Evolutionary conservation across 2,888 invertebrate species (phyloP).

Genomic region (Elysia crispata): DNA sequence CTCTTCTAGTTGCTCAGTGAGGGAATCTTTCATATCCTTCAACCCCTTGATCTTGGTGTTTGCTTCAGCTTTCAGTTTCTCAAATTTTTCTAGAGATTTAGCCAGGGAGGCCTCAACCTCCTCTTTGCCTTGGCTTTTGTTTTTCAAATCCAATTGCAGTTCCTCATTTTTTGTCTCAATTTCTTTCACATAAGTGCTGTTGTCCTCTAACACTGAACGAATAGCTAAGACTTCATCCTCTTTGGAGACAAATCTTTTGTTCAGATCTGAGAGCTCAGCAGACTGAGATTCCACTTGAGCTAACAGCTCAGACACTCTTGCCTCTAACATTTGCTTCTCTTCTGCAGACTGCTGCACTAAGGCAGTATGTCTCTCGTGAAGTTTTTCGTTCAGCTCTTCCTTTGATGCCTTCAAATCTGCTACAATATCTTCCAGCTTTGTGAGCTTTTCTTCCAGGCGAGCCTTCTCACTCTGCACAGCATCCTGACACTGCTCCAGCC

Average conservation of each 20-base stretch:
- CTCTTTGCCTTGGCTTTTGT: slow-evolving; percentile 52
- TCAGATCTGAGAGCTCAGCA: slow-evolving; percentile 50
- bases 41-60: slow-evolving; percentile 62
- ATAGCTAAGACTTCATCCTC: slow-evolving; percentile 58
- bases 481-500: slow-evolving; percentile 50
- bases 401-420: slow-evolving; percentile 54
- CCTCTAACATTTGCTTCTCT: slow-evolving; percentile 55
- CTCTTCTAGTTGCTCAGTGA: slow-evolving; percentile 44
- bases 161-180: slow-evolving; percentile 53
- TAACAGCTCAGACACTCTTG: slow-evolving; percentile 38
- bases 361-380: slow-evolving; percentile 55
- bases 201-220: slow-evolving; percentile 56
- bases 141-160: slow-evolving; percentile 58
- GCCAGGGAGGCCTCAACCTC: slow-evolving; percentile 48
- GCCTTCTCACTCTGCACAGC: slow-evolving; percentile 58
- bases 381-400: slow-evolving; percentile 56
- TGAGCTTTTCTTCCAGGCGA: slow-evolving; percentile 57
- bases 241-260: slow-evolving; percentile 52
- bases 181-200: slow-evolving; percentile 42
- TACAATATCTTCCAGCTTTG: slow-evolving; percentile 57
- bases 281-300: slow-evolving; percentile 23
- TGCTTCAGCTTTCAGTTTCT: slow-evolving; percentile 62
- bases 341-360: slow-evolving; percentile 53
- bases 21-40: slow-evolving; percentile 58
- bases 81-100: slow-evolving; percentile 57